These are phyloP conservation scores for Toxotes chatareus DNA, from an alignment of 2,113 vertebrate genomes.

Conservation along the genomic window DNA sequence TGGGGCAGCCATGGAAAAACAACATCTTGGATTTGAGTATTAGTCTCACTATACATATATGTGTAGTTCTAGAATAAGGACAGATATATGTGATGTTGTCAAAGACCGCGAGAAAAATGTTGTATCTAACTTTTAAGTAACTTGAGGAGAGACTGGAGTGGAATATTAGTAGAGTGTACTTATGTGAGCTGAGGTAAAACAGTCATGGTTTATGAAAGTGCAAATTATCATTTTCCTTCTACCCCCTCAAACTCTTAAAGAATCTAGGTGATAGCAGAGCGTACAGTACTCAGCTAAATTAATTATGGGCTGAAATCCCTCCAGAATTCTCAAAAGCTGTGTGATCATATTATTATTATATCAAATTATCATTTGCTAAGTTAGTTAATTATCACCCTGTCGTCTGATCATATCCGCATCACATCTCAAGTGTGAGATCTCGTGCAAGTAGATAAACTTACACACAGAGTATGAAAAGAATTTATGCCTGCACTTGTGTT, in stretches of 20 bases:
- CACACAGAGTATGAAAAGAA: conserved; percentile 44
- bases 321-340: conserved; percentile 50
- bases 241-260: conserved; percentile 9
- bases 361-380: conserved; percentile 67
- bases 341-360: conserved; percentile 61
- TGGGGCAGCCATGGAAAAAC: not conserved
- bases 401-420: conserved; percentile 39
- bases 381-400: conserved; percentile 74
- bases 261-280: conserved; percentile 30
- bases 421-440: conserved; percentile 56
- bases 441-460: conserved; percentile 40
- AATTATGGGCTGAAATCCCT: conserved; percentile 57
- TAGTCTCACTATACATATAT: not conserved
- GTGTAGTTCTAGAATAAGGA: not conserved
- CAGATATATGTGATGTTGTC: not conserved
- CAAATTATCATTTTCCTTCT: not conserved
- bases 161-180: not conserved
- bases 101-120: not conserved
- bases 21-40: not conserved
- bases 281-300: conserved; percentile 40
- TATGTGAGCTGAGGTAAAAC: not conserved
- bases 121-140: conserved; percentile 3
- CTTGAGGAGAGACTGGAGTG: not conserved
- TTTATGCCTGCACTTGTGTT: conserved; percentile 30
- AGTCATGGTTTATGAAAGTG: conserved; percentile 4